These are phyloP conservation scores for Sigmodon hispidus DNA, from an alignment of 2,113 vertebrate species.

Conservation along the genomic window DNA sequence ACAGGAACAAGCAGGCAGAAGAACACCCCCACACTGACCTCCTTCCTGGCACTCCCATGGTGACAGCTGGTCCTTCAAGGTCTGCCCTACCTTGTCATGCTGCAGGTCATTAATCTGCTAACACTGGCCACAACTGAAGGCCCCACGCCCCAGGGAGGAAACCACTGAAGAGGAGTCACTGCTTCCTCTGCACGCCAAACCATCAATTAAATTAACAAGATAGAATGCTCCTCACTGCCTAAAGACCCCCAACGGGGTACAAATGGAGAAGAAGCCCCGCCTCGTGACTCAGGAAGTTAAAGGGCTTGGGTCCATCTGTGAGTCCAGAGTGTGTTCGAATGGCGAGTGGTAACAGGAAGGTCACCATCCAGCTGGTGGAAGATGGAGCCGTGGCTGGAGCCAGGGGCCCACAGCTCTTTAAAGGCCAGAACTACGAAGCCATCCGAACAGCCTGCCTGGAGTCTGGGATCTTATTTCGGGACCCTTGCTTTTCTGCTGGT, in stretches of 20 bases:
- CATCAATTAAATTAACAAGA: conserved; percentile 79
- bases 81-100: conserved; percentile 36
- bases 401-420: conserved; percentile 20
- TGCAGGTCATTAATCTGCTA: conserved; percentile 73
- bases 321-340: conserved; percentile 45
- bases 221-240: not conserved
- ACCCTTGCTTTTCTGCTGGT: conserved; percentile 78
- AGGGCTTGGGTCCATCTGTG: conserved; percentile 22
- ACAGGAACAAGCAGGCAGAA: not conserved
- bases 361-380: conserved; percentile 72
- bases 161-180: conserved; percentile 69
- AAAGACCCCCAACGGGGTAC: conserved; percentile 52
- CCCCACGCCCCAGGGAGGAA: conserved; percentile 70
- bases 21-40: conserved; percentile 51
- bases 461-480: conserved; percentile 69
- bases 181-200: conserved; percentile 59
- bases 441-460: conserved; percentile 76
- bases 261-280: not conserved
- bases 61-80: not conserved
- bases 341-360: conserved; percentile 34
- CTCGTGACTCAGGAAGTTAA: conserved; percentile 72
- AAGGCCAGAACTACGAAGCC: conserved; percentile 74
- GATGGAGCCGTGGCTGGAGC: conserved; percentile 30
- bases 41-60: conserved; percentile 40
- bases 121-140: conserved; percentile 78